phyloP scores from a whole-genome alignment of 2,888 invertebrate species.

The Baronia brevicornis region DNA sequence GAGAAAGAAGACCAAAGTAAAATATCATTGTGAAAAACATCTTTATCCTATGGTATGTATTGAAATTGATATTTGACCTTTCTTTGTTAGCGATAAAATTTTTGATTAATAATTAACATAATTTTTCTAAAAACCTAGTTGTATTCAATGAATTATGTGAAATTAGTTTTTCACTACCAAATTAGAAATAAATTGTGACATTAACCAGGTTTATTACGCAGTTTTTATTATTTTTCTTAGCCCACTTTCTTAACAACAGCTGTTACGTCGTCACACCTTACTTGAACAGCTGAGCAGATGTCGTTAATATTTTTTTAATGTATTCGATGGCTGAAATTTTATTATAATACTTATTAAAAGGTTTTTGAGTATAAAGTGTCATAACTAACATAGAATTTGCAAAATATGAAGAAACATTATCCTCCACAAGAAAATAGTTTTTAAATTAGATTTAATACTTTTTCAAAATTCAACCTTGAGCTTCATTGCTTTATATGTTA shows the following conservation, averaged over 20 bases:
- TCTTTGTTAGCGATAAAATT: constrained; percentile 20
- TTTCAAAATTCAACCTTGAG: too few species aligned
- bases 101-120: not conserved
- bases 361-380: constrained; percentile 1
- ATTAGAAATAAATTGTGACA: not conserved
- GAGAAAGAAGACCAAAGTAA: constrained; percentile 11
- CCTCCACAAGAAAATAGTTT: too few species aligned
- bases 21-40: constrained; percentile 1
- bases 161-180: not conserved
- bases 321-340: constrained; percentile 15
- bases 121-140: not conserved
- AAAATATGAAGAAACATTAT: too few species aligned
- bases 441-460: too few species aligned
- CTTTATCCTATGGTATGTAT: constrained; percentile 19
- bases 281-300: constrained; percentile 45
- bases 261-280: constrained; percentile 56
- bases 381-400: too few species aligned
- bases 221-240: constrained; percentile 22
- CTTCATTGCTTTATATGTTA: too few species aligned
- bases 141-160: not conserved
- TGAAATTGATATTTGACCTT: constrained; percentile 22
- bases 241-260: constrained; percentile 62
- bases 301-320: constrained; percentile 20
- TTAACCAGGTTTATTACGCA: constrained; percentile 4
- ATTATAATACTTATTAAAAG: constrained; percentile 13